These are phyloP conservation scores for Hippocampus guttulatus DNA, from an alignment of 2,113 vertebrate genomes.

Conservation along the genomic window DNA sequence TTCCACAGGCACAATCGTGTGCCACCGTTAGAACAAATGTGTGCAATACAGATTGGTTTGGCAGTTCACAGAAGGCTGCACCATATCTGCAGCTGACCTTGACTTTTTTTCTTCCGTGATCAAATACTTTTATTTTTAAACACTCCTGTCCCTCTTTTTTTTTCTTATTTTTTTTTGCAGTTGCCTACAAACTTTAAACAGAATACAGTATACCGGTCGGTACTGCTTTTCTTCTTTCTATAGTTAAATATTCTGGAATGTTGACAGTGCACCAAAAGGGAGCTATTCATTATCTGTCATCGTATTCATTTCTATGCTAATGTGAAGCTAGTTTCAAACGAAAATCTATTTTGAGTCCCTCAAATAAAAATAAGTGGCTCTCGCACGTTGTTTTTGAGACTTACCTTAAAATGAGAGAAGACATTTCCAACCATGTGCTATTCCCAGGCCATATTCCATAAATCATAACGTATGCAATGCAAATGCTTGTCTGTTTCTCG, in stretches of 20 bases:
- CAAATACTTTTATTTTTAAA: slow-evolving; percentile 32
- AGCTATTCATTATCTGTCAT: slow-evolving; percentile 77
- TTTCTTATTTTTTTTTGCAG: neutral
- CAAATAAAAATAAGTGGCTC: slow-evolving; percentile 73
- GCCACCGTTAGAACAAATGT: slow-evolving; percentile 12
- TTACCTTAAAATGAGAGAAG: slow-evolving; percentile 66
- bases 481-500: slow-evolving; percentile 49
- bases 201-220: slow-evolving; percentile 12
- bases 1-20: slow-evolving; percentile 44
- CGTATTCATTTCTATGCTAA: slow-evolving; percentile 82
- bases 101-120: slow-evolving; percentile 50
- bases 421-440: slow-evolving; percentile 51
- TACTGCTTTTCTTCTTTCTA: slow-evolving; percentile 16
- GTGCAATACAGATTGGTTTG: slow-evolving; percentile 27
- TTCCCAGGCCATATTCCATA: slow-evolving; percentile 48
- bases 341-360: slow-evolving; percentile 64
- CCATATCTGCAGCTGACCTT: slow-evolving; percentile 61
- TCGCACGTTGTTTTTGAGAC: slow-evolving; percentile 66
- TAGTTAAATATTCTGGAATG: slow-evolving; percentile 55
- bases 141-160: slow-evolving; percentile 4
- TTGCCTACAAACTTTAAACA: slow-evolving; percentile 58
- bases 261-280: slow-evolving; percentile 65
- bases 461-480: slow-evolving; percentile 54
- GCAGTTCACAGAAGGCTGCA: slow-evolving; percentile 31
- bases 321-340: slow-evolving; percentile 63